Percentiles rank a stretch among this genome's conserved stretches.
These are phyloP conservation scores for Drosophila auraria DNA, from an alignment of 1,140 invertebrate genomes.

Conservation along the genomic window DNA sequence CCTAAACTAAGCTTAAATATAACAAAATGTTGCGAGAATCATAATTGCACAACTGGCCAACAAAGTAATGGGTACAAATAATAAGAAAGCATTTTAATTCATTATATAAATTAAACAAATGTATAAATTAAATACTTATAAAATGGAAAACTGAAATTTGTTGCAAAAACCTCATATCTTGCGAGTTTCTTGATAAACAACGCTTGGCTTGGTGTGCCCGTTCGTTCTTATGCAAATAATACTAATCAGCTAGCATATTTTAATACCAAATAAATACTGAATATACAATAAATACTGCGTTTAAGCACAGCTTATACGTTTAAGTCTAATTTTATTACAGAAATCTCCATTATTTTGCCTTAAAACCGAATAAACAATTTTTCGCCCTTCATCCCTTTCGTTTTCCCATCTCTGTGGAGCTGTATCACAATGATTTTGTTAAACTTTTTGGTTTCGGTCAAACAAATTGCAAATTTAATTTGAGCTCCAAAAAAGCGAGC, in stretches of 20 bases:
- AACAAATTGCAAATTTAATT: slow-evolving; percentile 57
- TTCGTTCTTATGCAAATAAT: not conserved
- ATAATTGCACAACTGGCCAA: not conserved
- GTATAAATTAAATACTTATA: too few relatives aligned
- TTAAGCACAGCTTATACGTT: not conserved
- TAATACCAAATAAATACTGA: not conserved
- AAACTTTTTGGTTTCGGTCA: slow-evolving; percentile 24
- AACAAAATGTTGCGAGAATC: too few relatives aligned
- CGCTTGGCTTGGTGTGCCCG: not conserved
- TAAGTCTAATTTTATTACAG: not conserved
- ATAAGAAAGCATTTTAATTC: too few relatives aligned
- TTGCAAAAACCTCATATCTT: too few relatives aligned
- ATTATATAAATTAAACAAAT: too few relatives aligned
- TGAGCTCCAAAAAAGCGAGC: slow-evolving; percentile 15
- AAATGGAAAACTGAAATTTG: too few relatives aligned
- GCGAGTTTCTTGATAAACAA: not conserved
- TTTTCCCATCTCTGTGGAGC: not conserved
- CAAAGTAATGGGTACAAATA: not conserved
- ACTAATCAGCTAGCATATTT: not conserved
- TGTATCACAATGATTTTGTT: slow-evolving; percentile 19
- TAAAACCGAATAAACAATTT: not conserved
- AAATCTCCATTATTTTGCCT: not conserved
- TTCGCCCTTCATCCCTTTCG: not conserved
- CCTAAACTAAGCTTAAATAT: slow-evolving; percentile 5
- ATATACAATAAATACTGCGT: not conserved